phyloP scores from a whole-genome alignment of 2,888 invertebrate species.

The Desoria tigrina region DNA sequence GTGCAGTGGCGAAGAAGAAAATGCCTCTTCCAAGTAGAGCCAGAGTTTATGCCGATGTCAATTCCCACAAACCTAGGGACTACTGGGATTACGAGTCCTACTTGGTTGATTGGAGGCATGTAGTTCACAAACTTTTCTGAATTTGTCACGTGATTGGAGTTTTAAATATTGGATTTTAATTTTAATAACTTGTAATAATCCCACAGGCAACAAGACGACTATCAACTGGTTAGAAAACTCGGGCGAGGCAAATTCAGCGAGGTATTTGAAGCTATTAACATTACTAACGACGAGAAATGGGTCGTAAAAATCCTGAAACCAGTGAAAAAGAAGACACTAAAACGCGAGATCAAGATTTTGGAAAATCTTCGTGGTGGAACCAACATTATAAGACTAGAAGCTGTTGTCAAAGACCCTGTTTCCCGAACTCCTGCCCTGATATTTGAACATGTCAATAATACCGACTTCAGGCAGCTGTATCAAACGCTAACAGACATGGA shows the following conservation, averaged over 20 bases:
- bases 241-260: conserved; percentile 99
- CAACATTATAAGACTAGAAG: conserved; percentile 96
- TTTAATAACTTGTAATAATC: too few relatives aligned
- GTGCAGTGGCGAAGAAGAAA: conserved; percentile 20
- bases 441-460: conserved; percentile 99
- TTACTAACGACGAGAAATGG: conserved; percentile 97
- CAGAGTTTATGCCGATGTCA: conserved; percentile 97
- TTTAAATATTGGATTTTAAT: too few relatives aligned
- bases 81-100: conserved; percentile 99
- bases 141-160: too few relatives aligned
- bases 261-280: conserved; percentile 99
- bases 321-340: conserved; percentile 99
- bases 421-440: conserved; percentile 98
- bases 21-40: conserved; percentile 95
- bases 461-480: conserved; percentile 99
- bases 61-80: conserved; percentile 95
- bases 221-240: conserved; percentile 95
- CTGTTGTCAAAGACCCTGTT: conserved; percentile 95
- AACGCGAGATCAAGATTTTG: conserved; percentile 99
- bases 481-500: conserved; percentile 99
- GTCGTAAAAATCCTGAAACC: conserved; percentile 99
- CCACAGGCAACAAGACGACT: conserved; percentile 93
- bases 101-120: conserved; percentile 93
- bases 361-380: conserved; percentile 99
- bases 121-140: too few relatives aligned